Evolutionary conservation across 2,888 invertebrate species (phyloP), one percentile per base, ranked within the genome.

Genomic region (Sclerodermus sp.): DNA sequence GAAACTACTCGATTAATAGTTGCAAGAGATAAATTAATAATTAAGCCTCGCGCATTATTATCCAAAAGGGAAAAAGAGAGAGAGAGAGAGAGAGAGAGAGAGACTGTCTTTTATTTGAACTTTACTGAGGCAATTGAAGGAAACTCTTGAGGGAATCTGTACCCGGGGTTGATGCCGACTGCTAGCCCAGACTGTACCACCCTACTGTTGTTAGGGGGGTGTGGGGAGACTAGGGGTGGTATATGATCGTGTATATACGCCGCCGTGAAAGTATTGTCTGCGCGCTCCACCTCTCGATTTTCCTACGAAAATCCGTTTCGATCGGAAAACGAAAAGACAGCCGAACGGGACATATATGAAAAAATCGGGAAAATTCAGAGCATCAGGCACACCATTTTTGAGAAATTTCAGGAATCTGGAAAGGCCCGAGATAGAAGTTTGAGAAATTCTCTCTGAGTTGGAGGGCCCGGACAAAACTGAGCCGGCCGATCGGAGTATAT

Each of bases 161-260:
- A 72, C 71, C 41, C 58, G 57, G 61, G 63, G 63, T 63, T 63
- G 64, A 55, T 59, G 60, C 36, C 62, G 58, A 66, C 70, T 75
- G 72, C 69, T 72, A 60, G 66, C 66, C 60, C 45, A 54, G 74
- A 77, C 77, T 77, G 77, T 77, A 77, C 77, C 74, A 77, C 77
- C 76, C 77, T 68, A 72, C 72, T 74, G 77, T 77, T 77, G 77
- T 76, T 76, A 70, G 71, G 75, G 71, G 68, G 71, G 66, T 66
- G 68, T 62, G 66, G 71, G 70, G 74, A 74, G 76, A 74, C 74
- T 73, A 76, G 77, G 77, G 77, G 77, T 77, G 77, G 77, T 77
- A 77, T 77, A 77, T 77, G 77, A 77, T 77, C 76, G 73, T 75
- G 76, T 77, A 77, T 76, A 77, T 77, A 76, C 71, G 62, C 56